Evolutionary conservation across 2,797 vertebrate genomes (phyloP).

Genomic region (Poecilia velifera): DNA sequence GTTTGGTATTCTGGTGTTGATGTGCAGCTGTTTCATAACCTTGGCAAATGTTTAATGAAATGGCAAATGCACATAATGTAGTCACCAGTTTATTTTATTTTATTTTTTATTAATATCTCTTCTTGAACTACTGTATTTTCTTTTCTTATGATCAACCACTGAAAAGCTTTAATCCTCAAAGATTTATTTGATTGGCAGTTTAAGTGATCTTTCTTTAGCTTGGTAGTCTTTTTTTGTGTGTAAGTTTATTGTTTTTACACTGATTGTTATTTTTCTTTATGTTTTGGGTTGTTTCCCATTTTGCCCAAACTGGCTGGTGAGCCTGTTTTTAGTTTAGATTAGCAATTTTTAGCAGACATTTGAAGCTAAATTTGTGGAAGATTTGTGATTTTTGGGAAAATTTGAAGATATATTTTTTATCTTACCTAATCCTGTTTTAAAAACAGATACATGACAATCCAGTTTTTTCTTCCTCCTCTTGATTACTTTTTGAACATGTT

Average conservation of each 20-base stretch:
- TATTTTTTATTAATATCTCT: slow-evolving; percentile 3
- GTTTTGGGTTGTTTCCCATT: background rate
- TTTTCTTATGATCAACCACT: slow-evolving; percentile 60
- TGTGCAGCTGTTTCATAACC: slow-evolving; percentile 5
- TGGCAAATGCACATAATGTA: slow-evolving; percentile 19
- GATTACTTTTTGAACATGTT: slow-evolving; percentile 14
- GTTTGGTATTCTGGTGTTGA: slow-evolving; percentile 1
- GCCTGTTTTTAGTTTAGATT: slow-evolving; percentile 16
- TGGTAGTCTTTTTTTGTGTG: slow-evolving; percentile 22
- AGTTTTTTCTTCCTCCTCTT: background rate
- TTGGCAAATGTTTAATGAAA: background rate
- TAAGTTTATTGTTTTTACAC: slow-evolving; percentile 14
- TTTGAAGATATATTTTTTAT: slow-evolving; percentile 49
- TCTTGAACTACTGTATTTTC: slow-evolving; percentile 57
- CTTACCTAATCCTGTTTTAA: slow-evolving; percentile 11
- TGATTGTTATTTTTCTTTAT: background rate
- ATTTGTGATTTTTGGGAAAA: slow-evolving; percentile 5
- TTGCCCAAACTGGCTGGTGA: background rate
- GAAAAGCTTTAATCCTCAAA: slow-evolving; percentile 63
- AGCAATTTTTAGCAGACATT: slow-evolving; percentile 4
- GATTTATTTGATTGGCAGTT: slow-evolving; percentile 15
- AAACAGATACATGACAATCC: slow-evolving; percentile 54
- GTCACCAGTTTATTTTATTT: slow-evolving; percentile 2
- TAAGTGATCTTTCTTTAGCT: background rate
- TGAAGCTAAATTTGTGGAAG: slow-evolving; percentile 21